These are phyloP conservation scores for Phortica variegata DNA, from an alignment of 1,140 invertebrate species.

Conservation along the genomic window DNA sequence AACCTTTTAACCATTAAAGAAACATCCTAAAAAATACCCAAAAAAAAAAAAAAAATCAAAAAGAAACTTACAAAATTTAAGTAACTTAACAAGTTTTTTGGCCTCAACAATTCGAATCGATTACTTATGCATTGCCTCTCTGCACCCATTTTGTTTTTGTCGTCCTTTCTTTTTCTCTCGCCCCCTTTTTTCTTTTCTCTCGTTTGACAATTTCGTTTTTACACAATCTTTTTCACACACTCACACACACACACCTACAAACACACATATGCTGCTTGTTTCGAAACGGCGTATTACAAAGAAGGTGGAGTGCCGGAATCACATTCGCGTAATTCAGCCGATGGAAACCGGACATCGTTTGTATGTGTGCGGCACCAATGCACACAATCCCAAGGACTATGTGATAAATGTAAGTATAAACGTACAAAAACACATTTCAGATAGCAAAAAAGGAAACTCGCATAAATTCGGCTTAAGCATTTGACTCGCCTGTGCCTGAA, in stretches of 20 bases:
- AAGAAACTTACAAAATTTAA: not conserved
- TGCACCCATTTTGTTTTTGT: conserved; percentile 9
- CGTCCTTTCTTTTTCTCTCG: conserved; percentile 5
- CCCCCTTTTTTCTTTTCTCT: conserved; percentile 12
- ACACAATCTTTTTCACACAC: conserved; percentile 11
- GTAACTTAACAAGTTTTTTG: conserved; percentile 18
- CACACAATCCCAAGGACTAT: conserved; percentile 82
- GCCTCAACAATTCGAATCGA: conserved; percentile 17
- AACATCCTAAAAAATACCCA: conserved; percentile 14
- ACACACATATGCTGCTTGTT: conserved; percentile 11
- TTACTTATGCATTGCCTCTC: conserved; percentile 24
- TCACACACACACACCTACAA: not conserved
- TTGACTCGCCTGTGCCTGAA: too few relatives aligned
- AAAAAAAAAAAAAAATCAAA: conserved; percentile 4
- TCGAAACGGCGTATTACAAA: conserved; percentile 56
- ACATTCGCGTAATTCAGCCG: conserved; percentile 80
- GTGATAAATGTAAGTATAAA: conserved; percentile 74
- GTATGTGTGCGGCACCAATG: conserved; percentile 84
- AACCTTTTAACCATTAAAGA: not conserved
- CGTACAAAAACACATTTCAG: too few relatives aligned
- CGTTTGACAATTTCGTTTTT: conserved; percentile 19
- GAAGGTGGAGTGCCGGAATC: conserved; percentile 83
- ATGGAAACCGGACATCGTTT: conserved; percentile 75
- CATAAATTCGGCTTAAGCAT: too few relatives aligned
- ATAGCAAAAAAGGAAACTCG: too few relatives aligned